Evolutionary conservation across 2,888 invertebrate genomes (phyloP).

Genomic region (Chorisops tibialis): DNA sequence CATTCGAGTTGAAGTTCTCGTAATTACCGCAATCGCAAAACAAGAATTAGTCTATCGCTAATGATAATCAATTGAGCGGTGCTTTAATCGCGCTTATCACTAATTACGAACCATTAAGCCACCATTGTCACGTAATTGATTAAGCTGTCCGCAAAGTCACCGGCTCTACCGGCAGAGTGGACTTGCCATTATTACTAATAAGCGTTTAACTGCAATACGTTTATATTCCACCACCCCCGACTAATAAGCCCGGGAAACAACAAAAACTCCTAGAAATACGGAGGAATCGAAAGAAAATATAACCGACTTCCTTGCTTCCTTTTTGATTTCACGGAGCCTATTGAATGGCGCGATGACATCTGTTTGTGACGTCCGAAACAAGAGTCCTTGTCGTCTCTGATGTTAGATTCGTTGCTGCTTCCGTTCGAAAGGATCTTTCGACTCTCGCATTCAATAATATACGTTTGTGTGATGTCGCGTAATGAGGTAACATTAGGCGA

Average conservation of each 20-base stretch:
- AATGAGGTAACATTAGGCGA: slow-evolving; percentile 31
- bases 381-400: background rate
- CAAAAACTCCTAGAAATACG: too few species aligned
- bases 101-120: slow-evolving; percentile 15
- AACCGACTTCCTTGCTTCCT: background rate
- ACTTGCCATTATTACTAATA: slow-evolving; percentile 10
- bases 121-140: slow-evolving; percentile 3
- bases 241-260: too few species aligned
- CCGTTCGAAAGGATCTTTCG: slow-evolving; percentile 6
- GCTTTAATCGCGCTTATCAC: slow-evolving; percentile 2
- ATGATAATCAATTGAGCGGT: background rate
- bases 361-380: slow-evolving; percentile 22
- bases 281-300: too few species aligned
- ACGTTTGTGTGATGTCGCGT: slow-evolving; percentile 24
- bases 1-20: too few species aligned
- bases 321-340: slow-evolving; percentile 3
- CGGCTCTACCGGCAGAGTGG: slow-evolving; percentile 5
- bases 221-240: background rate
- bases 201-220: slow-evolving; percentile 12
- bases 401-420: background rate
- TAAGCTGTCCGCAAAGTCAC: background rate
- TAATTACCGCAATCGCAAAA: background rate
- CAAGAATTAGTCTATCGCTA: background rate
- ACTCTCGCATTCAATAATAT: slow-evolving; percentile 16
- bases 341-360: slow-evolving; percentile 27